Percentiles rank a stretch among this genome's conserved stretches.
These are phyloP conservation scores for Oryzias dopingdopingensis DNA, from an alignment of 2,797 vertebrate genomes.

Conservation along the genomic window DNA sequence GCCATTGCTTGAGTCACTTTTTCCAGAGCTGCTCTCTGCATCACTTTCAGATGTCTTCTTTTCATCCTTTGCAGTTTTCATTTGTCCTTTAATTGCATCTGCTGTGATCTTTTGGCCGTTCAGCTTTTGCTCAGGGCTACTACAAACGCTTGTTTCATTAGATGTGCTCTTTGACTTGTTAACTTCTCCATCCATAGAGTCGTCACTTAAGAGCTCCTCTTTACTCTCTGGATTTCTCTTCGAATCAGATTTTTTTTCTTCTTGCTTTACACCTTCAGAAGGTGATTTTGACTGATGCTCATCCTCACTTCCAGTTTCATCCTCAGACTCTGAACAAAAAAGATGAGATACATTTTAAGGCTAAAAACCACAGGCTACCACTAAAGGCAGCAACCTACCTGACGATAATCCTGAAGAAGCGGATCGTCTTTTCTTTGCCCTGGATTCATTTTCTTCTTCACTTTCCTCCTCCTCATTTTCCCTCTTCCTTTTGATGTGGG, in stretches of 20 bases:
- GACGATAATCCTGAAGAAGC: slow-evolving; percentile 36
- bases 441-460: slow-evolving; percentile 38
- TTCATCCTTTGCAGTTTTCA: neutral
- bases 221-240: slow-evolving; percentile 13
- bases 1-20: slow-evolving; percentile 5
- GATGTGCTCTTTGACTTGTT: neutral
- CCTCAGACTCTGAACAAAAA: slow-evolving; percentile 26
- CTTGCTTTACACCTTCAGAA: slow-evolving; percentile 16
- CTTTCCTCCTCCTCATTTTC: slow-evolving; percentile 35
- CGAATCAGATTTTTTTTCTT: slow-evolving; percentile 2
- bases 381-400: slow-evolving; percentile 41
- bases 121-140: slow-evolving; percentile 20
- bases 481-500: slow-evolving; percentile 70
- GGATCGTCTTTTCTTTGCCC: slow-evolving; percentile 58
- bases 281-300: slow-evolving; percentile 23
- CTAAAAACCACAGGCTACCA: neutral
- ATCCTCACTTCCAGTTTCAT: slow-evolving; percentile 34
- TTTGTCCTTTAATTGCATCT: neutral
- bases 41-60: slow-evolving; percentile 17
- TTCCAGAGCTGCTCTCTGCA: slow-evolving; percentile 17
- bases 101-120: slow-evolving; percentile 1
- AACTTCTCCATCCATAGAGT: slow-evolving; percentile 38
- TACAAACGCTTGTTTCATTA: slow-evolving; percentile 8
- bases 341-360: slow-evolving; percentile 3
- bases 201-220: slow-evolving; percentile 12